Evolutionary conservation across 2,888 invertebrate genomes (phyloP).

Genomic region (Noctua janthe): DNA sequence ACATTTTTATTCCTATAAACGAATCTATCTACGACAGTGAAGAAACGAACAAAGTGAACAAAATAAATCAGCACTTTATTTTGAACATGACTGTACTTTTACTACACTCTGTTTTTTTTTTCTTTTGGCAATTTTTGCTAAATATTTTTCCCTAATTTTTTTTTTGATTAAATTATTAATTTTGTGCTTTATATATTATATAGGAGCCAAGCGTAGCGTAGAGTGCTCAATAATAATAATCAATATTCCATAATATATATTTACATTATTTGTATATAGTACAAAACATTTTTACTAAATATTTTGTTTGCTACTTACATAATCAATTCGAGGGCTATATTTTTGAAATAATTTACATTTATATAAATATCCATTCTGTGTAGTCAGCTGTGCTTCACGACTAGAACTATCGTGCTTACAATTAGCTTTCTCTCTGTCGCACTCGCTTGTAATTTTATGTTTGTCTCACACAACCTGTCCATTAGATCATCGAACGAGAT

Average conservation of each 20-base stretch:
- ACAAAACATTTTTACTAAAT: constrained; percentile 85
- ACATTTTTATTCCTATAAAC: constrained; percentile 62
- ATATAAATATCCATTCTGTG: constrained; percentile 67
- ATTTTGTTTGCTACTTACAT: constrained; percentile 82
- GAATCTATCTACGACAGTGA: constrained; percentile 59
- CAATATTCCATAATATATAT: constrained; percentile 70
- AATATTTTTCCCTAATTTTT: constrained; percentile 68
- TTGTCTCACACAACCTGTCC: constrained; percentile 31
- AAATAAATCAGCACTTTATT: constrained; percentile 57
- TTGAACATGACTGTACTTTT: constrained; percentile 66
- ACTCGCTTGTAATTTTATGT: constrained; percentile 53
- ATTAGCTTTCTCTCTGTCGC: constrained; percentile 67
- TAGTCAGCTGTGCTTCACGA: constrained; percentile 73
- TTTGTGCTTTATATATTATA: constrained; percentile 69
- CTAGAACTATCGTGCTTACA: constrained; percentile 76
- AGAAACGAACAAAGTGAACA: constrained; percentile 37
- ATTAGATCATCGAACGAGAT: constrained; percentile 47
- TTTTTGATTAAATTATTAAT: constrained; percentile 61
- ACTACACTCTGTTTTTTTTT: constrained; percentile 59
- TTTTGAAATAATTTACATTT: constrained; percentile 67
- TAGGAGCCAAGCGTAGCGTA: constrained; percentile 81
- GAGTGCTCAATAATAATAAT: constrained; percentile 72
- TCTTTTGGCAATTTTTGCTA: constrained; percentile 72
- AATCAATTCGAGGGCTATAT: constrained; percentile 74
- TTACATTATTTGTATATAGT: constrained; percentile 78